phyloP scores from a whole-genome alignment of 2,113 vertebrate species.

The Onychostruthus taczanowskii region DNA sequence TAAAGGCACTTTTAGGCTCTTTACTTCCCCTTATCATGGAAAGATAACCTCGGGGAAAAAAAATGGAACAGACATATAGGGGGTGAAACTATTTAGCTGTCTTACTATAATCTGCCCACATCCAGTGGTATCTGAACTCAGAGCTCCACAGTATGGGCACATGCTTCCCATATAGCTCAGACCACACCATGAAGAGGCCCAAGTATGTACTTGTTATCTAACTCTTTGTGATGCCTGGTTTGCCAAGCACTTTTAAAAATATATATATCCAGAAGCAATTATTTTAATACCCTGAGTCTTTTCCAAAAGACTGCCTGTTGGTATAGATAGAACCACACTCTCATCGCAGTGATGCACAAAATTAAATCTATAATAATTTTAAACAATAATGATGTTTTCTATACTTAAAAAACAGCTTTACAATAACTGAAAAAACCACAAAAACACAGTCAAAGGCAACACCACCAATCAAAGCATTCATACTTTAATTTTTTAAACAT shows the following conservation, averaged over 20 bases:
- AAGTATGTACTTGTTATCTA: neutral
- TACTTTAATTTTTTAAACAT: neutral
- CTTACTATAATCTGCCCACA: neutral
- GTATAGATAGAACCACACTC: neutral
- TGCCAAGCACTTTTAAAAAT: neutral
- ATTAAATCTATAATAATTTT: neutral
- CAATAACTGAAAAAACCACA: neutral
- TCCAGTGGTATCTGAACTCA: neutral
- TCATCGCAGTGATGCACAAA: neutral
- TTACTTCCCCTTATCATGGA: neutral
- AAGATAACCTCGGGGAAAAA: neutral
- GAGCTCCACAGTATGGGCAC: neutral
- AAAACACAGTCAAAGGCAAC: neutral
- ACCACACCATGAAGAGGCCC: neutral
- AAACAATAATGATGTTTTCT: neutral
- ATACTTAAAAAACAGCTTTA: neutral
- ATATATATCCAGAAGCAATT: neutral
- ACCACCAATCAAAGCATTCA: neutral
- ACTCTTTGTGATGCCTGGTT: neutral
- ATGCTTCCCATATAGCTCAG: neutral
- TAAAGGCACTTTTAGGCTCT: conserved; percentile 9
- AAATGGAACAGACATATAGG: neutral
- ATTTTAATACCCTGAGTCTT: neutral
- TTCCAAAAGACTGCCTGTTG: neutral
- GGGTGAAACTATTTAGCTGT: neutral